Conservation (phyloP, 1,140 invertebrate species). For the Drosophila sturtevanti region DNA sequence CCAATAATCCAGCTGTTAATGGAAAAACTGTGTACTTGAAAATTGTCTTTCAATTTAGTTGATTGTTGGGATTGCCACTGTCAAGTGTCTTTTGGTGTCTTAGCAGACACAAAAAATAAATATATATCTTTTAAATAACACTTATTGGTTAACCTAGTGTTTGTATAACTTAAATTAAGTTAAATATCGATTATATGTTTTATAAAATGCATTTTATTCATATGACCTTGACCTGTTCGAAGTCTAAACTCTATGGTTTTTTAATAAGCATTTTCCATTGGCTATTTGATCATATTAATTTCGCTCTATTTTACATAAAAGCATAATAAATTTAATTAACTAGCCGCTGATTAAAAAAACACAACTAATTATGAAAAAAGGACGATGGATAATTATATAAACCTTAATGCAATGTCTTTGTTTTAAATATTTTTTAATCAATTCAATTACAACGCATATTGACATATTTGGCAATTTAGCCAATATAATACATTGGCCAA, state of each 20-base stretch:
- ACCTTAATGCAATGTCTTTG: neutral
- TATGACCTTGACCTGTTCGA: neutral
- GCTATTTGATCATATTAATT: neutral
- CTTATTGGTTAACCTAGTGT: neutral
- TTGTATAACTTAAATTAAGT: neutral
- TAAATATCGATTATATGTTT: neutral
- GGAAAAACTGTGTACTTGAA: constrained; percentile 36
- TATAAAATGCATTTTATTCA: neutral
- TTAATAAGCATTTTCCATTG: neutral
- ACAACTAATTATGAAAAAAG: neutral
- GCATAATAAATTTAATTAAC: constrained; percentile 35
- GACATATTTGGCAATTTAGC: constrained; percentile 1
- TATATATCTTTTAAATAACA: neutral
- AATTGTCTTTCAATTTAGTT: constrained; percentile 35
- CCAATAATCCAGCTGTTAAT: constrained; percentile 28
- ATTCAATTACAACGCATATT: constrained; percentile 8
- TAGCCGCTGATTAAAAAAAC: constrained; percentile 32
- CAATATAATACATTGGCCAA: constrained; percentile 55
- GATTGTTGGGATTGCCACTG: constrained; percentile 33
- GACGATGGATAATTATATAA: too few relatives aligned
- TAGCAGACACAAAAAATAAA: neutral
- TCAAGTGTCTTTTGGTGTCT: constrained; percentile 12
- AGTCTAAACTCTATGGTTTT: neutral
- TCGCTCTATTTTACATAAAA: constrained; percentile 5
- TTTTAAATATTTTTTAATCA: constrained; percentile 16